Base-by-base conservation (phyloP, 2,797 vertebrate genomes). In the Gymnocypris eckloni region DNA sequence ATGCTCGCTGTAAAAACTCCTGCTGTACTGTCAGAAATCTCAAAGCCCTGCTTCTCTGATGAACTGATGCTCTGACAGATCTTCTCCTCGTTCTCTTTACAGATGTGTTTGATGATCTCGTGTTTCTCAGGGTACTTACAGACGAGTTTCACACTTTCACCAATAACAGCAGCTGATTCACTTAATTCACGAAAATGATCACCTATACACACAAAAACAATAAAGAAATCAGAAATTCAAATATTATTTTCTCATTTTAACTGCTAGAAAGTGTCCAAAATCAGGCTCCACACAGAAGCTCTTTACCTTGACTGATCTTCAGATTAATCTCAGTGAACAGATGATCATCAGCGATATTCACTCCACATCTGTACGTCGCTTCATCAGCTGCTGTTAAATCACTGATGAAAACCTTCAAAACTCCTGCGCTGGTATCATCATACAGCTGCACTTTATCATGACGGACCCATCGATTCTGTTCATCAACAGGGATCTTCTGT, bases 1-100 rank as follows among this genome's bases (percentile, higher is more conserved):
- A 86, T 86, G 79, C 15, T 52, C 79, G 41, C 85, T n/a, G 15
- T 81, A 16, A 56, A 64, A 50, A 69, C 39, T 75, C 70, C 66
- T 18, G 64, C 59, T 76, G 61, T 3, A 20, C 71, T 48, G 15
- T 33, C 43, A 72, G 71, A 59, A 75, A 45, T 52, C 25, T 64
- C 28, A 33, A 33, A 50, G 22, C 59, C 28, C 10, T 33, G 52
- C n/a, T 22, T 22, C 52, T 83, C 25, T 28, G 71, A 18, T 64
- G 22, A 43, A 45, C 69, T 10, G 22, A 86, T 76, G 43, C 15
- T 20, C 6, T 67, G 6, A 66, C 85, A 86, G 5, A 54, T 75
- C 18, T 56, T 72, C 52, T n/a, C 0, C 2, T 69, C 1, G 25
- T 45, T 52, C 56, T 77, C 80, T 43, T 77, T 82, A 28, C 85